Evolutionary conservation across 2,113 vertebrate genomes (phyloP), one percentile per base, ranked within the genome.

Genomic region (Acanthochromis polyacanthus): DNA sequence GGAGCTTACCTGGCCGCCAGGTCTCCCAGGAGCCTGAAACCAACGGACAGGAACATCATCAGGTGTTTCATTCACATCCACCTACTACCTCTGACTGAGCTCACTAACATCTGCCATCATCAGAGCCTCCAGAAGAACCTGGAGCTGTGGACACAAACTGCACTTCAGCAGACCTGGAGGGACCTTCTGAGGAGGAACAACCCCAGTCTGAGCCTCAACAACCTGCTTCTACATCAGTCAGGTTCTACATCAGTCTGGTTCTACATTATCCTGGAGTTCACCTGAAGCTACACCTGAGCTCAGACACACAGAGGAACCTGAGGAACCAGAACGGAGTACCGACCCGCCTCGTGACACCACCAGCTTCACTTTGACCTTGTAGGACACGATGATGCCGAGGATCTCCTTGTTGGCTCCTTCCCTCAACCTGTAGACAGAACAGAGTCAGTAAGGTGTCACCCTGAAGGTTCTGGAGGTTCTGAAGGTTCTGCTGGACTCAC

Each of bases 361-460:
- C 94, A 99, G 95, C 95, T 99, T 99, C 90, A 97, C 98, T 86
- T 99, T 99, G 80, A 99, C 98, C 86, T 98, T 98, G 91, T 99
- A 99, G 3, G 98, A 99, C 17, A 99, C 98, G 0, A 99, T 97
- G 60, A 99, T 99, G 22, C 98, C 98, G 60, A 99, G 86, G 85
- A 99, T 96, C 90, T 99, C 98, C 73, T 96, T 97, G 82, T 96
- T 99, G 90, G 97, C 97, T 15, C 97, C 98, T 6, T 98, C 97
- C 81, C 95, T 93, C 70, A 98, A 90, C 90, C 98, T 99, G 93
- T 9, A 19, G 28, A 55, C 11, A 71, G 3, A 19, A 61, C 40
- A 55, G n/a, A 64, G 53, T 11, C 25, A 9, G 9, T 2, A 19
- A 63, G 48, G 23, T 10, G 46, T 48, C 14, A 19, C 14, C 25